Evolutionary conservation across 35 echinoderm and acorn worm species (phyloP).

Genomic region (Acanthaster planci): DNA sequence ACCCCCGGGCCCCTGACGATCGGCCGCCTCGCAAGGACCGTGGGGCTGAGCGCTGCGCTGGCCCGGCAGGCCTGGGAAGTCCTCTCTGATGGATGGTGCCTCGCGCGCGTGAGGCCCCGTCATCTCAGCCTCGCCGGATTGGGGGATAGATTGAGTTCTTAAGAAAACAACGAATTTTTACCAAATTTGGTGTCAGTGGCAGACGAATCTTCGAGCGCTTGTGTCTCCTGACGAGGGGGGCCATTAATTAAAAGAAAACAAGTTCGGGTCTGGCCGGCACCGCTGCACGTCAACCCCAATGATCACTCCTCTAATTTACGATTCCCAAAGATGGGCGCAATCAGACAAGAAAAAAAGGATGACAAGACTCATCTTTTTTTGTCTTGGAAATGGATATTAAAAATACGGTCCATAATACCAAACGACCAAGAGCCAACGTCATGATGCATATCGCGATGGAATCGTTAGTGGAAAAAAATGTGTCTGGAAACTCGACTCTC

Average conservation of each 20-base stretch:
- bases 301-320: neutral
- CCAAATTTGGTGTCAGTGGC: slow-evolving; percentile 38
- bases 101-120: neutral
- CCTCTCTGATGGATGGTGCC: too few species aligned
- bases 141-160: slow-evolving; percentile 33
- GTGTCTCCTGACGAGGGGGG: slow-evolving; percentile 19
- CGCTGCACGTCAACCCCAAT: neutral
- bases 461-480: too few species aligned
- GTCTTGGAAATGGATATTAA: too few species aligned
- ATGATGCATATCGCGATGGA: too few species aligned
- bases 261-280: neutral
- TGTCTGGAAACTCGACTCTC: too few species aligned
- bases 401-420: too few species aligned
- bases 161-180: slow-evolving; percentile 44
- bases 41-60: neutral
- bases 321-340: neutral
- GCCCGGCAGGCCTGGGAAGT: neutral
- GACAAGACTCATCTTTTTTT: too few species aligned
- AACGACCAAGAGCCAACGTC: too few species aligned
- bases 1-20: too few species aligned
- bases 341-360: too few species aligned
- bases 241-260: slow-evolving; percentile 33
- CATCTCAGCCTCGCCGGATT: neutral
- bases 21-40: slow-evolving; percentile 24
- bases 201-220: slow-evolving; percentile 8